Conservation (phyloP, 2,797 vertebrate species). For the Eidolon dupreanum region DNA sequence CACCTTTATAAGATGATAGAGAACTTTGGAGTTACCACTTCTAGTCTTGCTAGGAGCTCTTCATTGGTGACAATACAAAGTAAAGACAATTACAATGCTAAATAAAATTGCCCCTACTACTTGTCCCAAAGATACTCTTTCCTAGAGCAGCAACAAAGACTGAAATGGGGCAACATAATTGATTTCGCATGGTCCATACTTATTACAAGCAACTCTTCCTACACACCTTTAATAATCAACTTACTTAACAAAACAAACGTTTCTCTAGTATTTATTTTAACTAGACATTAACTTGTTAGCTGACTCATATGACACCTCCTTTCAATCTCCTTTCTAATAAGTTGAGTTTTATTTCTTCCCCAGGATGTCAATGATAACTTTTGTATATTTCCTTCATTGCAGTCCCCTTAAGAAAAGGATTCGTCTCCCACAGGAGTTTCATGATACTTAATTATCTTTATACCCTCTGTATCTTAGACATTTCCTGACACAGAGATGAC, state of each 20-base stretch:
- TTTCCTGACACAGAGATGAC: neutral
- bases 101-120: neutral
- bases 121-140: neutral
- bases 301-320: neutral
- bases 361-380: neutral
- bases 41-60: neutral
- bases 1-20: neutral
- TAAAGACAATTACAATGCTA: neutral
- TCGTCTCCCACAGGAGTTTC: neutral
- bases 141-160: neutral
- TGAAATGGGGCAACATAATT: neutral
- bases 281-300: neutral
- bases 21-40: neutral
- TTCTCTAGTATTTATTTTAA: neutral
- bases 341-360: neutral
- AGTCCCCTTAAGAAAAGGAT: neutral
- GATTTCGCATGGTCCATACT: neutral
- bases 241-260: neutral
- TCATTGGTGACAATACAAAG: neutral
- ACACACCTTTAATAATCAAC: neutral
- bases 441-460: neutral
- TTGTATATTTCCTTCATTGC: neutral
- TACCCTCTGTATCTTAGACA: neutral
- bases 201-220: neutral
- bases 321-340: neutral